phyloP scores from a whole-genome alignment of 2,888 invertebrate species.

The Polydrusus pterygomalis region DNA sequence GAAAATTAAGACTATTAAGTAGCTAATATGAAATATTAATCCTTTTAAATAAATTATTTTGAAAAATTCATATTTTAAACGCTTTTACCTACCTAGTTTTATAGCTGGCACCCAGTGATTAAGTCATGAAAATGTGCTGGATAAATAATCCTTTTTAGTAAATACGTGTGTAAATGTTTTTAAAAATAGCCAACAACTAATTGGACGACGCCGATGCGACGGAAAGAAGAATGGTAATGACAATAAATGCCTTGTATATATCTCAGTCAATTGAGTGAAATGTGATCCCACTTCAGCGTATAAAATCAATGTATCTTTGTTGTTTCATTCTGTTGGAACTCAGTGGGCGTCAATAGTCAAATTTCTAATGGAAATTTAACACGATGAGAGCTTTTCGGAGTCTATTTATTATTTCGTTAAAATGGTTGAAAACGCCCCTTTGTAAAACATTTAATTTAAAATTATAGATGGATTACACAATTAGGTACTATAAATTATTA shows the following conservation, averaged over 20 bases:
- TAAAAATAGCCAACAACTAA: constrained; percentile 49
- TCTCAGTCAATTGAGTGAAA: constrained; percentile 59
- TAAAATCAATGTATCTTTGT: constrained; percentile 64
- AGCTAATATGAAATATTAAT: too few relatives aligned
- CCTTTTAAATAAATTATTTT: too few relatives aligned
- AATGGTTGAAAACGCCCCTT: constrained; percentile 42
- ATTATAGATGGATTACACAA: background rate
- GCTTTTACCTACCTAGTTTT: too few relatives aligned
- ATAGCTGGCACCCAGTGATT: too few relatives aligned
- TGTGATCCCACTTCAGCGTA: constrained; percentile 53
- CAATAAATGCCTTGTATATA: constrained; percentile 61
- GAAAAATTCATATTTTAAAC: too few relatives aligned
- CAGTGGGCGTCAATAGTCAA: constrained; percentile 63
- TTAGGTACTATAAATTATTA: too few relatives aligned
- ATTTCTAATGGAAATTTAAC: constrained; percentile 59
- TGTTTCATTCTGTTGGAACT: constrained; percentile 59
- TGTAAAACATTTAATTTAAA: constrained; percentile 1
- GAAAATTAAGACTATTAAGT: too few relatives aligned
- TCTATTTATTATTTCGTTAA: constrained; percentile 45
- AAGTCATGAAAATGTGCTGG: too few relatives aligned
- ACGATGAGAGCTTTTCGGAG: constrained; percentile 32
- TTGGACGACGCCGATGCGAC: too few relatives aligned
- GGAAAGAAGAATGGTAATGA: constrained; percentile 57
- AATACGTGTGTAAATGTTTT: background rate
- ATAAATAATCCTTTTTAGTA: background rate